phyloP scores from a whole-genome alignment of 2,888 invertebrate genomes.

The Mongoloraphidia duomilia region DNA sequence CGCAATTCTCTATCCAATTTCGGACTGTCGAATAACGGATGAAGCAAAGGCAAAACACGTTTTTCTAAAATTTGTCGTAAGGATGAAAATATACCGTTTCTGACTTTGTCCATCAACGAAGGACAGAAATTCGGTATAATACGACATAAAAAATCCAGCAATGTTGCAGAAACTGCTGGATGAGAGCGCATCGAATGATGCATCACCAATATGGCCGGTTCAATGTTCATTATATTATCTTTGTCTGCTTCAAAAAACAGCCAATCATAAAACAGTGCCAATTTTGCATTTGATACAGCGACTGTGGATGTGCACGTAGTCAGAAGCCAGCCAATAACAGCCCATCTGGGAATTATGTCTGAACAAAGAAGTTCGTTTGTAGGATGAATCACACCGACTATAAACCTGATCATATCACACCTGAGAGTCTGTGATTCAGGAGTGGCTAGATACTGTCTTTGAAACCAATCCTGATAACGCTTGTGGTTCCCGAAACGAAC shows the following conservation, averaged over 20 bases:
- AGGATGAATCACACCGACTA: constrained; percentile 87
- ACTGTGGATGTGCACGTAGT: constrained; percentile 83
- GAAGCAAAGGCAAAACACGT: constrained; percentile 74
- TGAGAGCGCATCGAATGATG: constrained; percentile 85
- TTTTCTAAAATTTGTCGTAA: constrained; percentile 79
- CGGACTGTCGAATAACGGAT: constrained; percentile 75
- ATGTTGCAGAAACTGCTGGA: constrained; percentile 77
- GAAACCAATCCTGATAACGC: constrained; percentile 90
- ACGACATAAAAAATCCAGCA: constrained; percentile 82
- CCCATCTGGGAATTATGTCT: constrained; percentile 92
- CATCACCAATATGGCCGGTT: constrained; percentile 88
- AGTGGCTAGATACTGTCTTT: constrained; percentile 78
- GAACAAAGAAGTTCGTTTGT: constrained; percentile 84
- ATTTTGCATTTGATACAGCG: constrained; percentile 79
- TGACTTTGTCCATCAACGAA: constrained; percentile 60
- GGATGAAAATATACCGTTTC: constrained; percentile 68
- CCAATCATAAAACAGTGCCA: constrained; percentile 90
- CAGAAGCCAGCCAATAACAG: constrained; percentile 85
- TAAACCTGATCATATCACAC: constrained; percentile 86
- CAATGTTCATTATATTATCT: constrained; percentile 93
- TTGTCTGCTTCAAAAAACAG: constrained; percentile 78
- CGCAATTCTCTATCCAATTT: constrained; percentile 74
- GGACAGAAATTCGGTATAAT: constrained; percentile 82
- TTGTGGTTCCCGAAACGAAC: constrained; percentile 85
- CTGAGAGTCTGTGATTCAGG: constrained; percentile 82